Evolutionary conservation across 2,888 invertebrate species (phyloP).

Genomic region (Achlya flavicornis): DNA sequence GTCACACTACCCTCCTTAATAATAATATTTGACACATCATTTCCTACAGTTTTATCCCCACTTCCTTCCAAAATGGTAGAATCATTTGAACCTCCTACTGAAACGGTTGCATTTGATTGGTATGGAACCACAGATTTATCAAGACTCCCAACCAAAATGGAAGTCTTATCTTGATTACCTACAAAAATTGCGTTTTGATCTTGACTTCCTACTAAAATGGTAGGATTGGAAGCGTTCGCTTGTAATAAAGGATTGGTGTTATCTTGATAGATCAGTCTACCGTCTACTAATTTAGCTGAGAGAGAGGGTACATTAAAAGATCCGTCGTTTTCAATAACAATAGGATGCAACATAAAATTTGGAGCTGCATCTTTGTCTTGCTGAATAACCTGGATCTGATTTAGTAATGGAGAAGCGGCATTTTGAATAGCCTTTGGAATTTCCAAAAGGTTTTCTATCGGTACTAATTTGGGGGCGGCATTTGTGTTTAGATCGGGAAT

Average conservation of each 20-base stretch:
- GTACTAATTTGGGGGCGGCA: not conserved
- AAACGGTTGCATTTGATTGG: not conserved
- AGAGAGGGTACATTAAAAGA: not conserved
- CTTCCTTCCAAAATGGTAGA: constrained; percentile 1
- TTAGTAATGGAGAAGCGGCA: not conserved
- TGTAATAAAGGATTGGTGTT: not conserved
- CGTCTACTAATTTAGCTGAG: not conserved
- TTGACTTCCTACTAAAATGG: not conserved
- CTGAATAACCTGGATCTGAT: not conserved
- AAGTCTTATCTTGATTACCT: not conserved
- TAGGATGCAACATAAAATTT: not conserved
- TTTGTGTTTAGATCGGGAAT: no score
- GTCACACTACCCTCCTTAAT: not conserved
- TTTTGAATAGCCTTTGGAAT: not conserved
- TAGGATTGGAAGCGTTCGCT: not conserved
- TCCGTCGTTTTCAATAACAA: not conserved
- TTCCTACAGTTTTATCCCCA: not conserved
- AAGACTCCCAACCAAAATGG: not conserved
- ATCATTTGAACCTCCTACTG: not conserved
- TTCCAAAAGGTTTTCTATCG: not conserved
- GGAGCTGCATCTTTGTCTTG: not conserved
- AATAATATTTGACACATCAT: not conserved
- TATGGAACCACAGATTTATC: not conserved
- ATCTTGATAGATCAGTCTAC: not conserved
- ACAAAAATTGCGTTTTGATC: not conserved